Percentiles rank a stretch among this genome's conserved stretches.
Conservation (phyloP, 2,113 vertebrate species). For the Ancistrus triradiatus region DNA sequence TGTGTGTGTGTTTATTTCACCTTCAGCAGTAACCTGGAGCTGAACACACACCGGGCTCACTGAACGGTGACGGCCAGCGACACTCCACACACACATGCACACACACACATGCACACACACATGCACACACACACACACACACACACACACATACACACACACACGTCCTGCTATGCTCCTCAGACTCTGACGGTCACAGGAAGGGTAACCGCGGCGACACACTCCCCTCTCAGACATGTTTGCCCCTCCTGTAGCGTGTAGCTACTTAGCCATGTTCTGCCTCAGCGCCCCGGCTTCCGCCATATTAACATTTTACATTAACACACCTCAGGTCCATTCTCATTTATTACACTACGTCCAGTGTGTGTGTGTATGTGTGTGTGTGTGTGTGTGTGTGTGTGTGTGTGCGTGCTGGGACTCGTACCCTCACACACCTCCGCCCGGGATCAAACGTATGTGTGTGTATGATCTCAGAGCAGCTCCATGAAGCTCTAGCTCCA, state of each 20-base stretch:
- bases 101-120: constrained; percentile 31
- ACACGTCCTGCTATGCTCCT: constrained; percentile 47
- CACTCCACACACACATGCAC: constrained; percentile 16
- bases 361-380: constrained; percentile 20
- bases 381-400: constrained; percentile 20
- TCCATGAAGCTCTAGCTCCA: too few species aligned
- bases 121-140: constrained; percentile 30
- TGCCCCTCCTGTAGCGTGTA: constrained; percentile 31
- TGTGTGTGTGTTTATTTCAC: constrained; percentile 33
- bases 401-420: constrained; percentile 24
- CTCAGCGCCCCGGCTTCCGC: not conserved
- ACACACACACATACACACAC: constrained; percentile 34
- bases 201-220: constrained; percentile 47
- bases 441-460: too few species aligned
- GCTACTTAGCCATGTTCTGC: constrained; percentile 15
- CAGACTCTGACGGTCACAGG: constrained; percentile 52
- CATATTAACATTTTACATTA: too few species aligned
- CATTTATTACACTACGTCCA: not conserved
- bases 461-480: too few species aligned
- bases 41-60: constrained; percentile 44
- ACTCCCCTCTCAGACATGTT: constrained; percentile 18
- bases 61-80: constrained; percentile 38
- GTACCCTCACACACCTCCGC: too few species aligned
- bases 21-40: constrained; percentile 47
- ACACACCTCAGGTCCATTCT: too few species aligned